Percentiles rank a stretch among this genome's conserved stretches.
These are phyloP conservation scores for Halictus ligatus DNA, from an alignment of 2,888 invertebrate species.

Conservation along the genomic window DNA sequence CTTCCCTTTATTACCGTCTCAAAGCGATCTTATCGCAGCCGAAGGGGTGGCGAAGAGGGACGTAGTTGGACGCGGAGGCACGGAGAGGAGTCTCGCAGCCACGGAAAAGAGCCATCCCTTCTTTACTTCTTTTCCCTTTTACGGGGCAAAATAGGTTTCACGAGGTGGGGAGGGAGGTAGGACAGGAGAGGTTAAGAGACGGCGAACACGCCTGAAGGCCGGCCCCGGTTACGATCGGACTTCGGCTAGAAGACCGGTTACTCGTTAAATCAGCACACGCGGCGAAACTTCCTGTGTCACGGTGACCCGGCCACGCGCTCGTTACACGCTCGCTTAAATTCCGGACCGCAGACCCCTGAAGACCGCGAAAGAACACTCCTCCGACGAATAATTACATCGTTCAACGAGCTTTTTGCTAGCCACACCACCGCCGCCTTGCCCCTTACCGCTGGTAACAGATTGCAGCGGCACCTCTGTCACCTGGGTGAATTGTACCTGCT, in stretches of 20 bases:
- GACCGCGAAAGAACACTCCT: slow-evolving; percentile 11
- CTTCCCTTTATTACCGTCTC: slow-evolving; percentile 77
- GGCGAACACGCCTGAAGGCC: slow-evolving; percentile 56
- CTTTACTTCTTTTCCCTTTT: slow-evolving; percentile 49
- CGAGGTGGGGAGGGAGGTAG: slow-evolving; percentile 19
- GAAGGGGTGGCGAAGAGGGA: slow-evolving; percentile 12
- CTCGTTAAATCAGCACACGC: slow-evolving; percentile 66
- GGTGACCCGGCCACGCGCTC: slow-evolving; percentile 8
- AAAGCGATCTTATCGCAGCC: slow-evolving; percentile 76
- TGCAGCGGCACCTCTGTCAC: slow-evolving; percentile 11
- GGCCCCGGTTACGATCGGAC: slow-evolving; percentile 50
- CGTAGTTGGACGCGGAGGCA: neutral
- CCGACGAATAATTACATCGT: slow-evolving; percentile 48
- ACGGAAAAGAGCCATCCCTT: slow-evolving; percentile 35
- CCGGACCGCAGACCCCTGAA: neutral
- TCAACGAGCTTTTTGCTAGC: slow-evolving; percentile 48
- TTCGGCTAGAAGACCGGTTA: slow-evolving; percentile 25
- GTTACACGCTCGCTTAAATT: slow-evolving; percentile 57
- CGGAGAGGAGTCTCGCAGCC: slow-evolving; percentile 21
- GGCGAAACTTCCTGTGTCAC: slow-evolving; percentile 49
- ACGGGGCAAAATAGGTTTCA: slow-evolving; percentile 56
- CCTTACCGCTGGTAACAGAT: slow-evolving; percentile 42
- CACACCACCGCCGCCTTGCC: neutral
- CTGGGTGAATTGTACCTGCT: slow-evolving; percentile 7
- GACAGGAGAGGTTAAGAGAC: slow-evolving; percentile 47